Base-by-base conservation (phyloP, 1,140 invertebrate species). In the Hylaeus anthracinus region DNA sequence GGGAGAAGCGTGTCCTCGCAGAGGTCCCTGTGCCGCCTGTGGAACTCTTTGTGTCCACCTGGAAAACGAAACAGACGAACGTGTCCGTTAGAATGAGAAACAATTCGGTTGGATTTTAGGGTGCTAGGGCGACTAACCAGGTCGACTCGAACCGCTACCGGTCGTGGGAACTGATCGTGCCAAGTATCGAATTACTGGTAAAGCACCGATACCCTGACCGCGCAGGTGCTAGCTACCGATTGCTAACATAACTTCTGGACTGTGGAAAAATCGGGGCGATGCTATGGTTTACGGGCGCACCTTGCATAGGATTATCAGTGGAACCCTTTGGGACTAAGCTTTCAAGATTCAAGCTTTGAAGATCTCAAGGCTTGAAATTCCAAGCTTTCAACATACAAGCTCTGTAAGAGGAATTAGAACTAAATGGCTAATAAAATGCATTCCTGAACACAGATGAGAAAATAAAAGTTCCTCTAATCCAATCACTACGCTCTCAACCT, bases 41-140 rank as follows among this genome's bases (percentile, higher is more conserved):
- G 94, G 90, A 96, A 96, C 88, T 96, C 96, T 90, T 95, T 95
- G 90, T 96, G 96, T 85, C 96, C 96, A 88, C 95, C 96, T 96
- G 92, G 9, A 94, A 95, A 84, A 67, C 6, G 26, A 64, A 65
- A 64, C 37, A 14, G n/a, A 10, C 12, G 45, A 60, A 10, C 3
- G 43, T 51, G 12, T 74, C 3, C n/a, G 48, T 79, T 14, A 79
- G 70, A 64, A 15, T 9, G 51, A 51, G 51, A 51, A 10, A 9
- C 5, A 14, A 1, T 14, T 3, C 37, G 37, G 39, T 63, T 26
- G 10, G 51, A 45, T 6, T 72, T 63, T 63, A 6, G 12, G 26
- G 14, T 5, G 45, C 4, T 15, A 8, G 10, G 61, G 45, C 61
- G 10, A 43, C 39, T 51, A 56, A 65, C 70, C 41, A 39, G 69